These are phyloP conservation scores for Cuculus canorus DNA, from an alignment of 2,797 vertebrate species.

Conservation along the genomic window DNA sequence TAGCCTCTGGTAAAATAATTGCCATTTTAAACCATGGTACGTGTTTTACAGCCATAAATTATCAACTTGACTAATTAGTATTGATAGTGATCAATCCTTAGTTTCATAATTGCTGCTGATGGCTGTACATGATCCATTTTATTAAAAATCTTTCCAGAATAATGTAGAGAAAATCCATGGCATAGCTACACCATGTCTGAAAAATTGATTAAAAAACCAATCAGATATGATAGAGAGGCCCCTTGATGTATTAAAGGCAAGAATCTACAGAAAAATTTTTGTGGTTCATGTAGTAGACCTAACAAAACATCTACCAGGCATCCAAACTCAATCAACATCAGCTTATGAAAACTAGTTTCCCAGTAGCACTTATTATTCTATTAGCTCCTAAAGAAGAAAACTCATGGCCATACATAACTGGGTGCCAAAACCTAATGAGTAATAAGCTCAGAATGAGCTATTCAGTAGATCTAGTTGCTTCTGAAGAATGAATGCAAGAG, in stretches of 20 bases:
- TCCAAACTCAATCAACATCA: not conserved
- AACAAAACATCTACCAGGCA: not conserved
- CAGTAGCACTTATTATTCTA: not conserved
- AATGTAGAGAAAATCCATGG: slow-evolving; percentile 2
- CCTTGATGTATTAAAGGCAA: not conserved
- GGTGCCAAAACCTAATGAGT: not conserved
- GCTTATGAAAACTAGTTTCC: not conserved
- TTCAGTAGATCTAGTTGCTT: not conserved
- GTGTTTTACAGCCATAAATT: slow-evolving; percentile 46
- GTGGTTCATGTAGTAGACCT: not conserved
- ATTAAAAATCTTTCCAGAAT: slow-evolving; percentile 26
- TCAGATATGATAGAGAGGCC: not conserved
- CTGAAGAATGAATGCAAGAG: not conserved
- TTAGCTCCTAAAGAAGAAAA: not conserved
- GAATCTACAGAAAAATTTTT: not conserved
- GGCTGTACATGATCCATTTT: slow-evolving; percentile 11
- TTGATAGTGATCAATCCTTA: slow-evolving; percentile 57
- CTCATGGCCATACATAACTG: not conserved
- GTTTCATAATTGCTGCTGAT: slow-evolving; percentile 62
- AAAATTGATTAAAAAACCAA: not conserved
- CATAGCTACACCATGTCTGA: not conserved
- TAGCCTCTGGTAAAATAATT: slow-evolving; percentile 44
- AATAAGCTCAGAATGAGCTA: not conserved
- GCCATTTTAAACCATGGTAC: slow-evolving; percentile 24
- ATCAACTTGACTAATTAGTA: slow-evolving; percentile 67